Conservation (phyloP, 2,113 vertebrate species). For the Poeciliopsis retropinna region DNA sequence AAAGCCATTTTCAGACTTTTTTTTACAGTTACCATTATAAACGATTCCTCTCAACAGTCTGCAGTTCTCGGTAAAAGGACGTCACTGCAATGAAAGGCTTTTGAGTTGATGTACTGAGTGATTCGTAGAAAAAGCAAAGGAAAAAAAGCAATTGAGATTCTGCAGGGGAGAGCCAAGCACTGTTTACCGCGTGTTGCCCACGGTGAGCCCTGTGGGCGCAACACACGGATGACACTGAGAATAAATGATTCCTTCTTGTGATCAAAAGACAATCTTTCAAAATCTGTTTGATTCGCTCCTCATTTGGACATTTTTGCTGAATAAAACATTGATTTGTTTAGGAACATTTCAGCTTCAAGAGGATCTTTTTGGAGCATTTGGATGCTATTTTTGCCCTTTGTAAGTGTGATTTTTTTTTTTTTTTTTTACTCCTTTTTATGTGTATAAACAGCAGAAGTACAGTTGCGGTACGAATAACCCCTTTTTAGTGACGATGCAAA, state of each 20-base stretch:
- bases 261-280: constrained; percentile 40
- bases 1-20: not conserved
- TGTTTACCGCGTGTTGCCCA: constrained; percentile 44
- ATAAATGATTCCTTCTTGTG: constrained; percentile 26
- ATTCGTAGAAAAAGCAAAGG: constrained; percentile 30
- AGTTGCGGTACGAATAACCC: not conserved
- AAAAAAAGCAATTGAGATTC: constrained; percentile 54
- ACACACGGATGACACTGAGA: constrained; percentile 27
- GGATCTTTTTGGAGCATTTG: not conserved
- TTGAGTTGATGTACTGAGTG: constrained; percentile 28
- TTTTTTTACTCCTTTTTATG: not conserved
- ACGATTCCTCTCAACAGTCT: not conserved
- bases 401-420: not conserved
- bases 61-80: constrained; percentile 10
- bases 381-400: constrained; percentile 10
- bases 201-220: constrained; percentile 46
- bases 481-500: not conserved
- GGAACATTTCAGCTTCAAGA: not conserved
- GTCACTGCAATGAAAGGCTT: constrained; percentile 18
- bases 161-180: constrained; percentile 29
- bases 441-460: not conserved
- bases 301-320: constrained; percentile 9
- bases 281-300: constrained; percentile 6
- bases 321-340: constrained; percentile 5
- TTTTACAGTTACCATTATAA: not conserved